Evolutionary conservation across 2,113 vertebrate genomes (phyloP), one percentile per base, ranked within the genome.

Genomic region (Eulacestoma nigropectus): DNA sequence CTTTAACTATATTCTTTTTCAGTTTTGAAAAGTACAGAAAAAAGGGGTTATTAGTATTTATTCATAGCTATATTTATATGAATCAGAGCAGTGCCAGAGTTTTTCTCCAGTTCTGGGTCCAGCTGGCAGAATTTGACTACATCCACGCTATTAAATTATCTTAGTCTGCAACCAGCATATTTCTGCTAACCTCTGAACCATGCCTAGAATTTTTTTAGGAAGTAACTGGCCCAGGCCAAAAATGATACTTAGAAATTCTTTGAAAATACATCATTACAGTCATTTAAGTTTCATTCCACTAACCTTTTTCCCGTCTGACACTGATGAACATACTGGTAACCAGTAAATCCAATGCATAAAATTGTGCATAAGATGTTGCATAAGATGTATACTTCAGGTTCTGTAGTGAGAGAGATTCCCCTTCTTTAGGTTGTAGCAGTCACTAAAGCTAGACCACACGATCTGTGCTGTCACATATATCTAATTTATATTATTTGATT

Each of bases 41-140:
- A 81, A 65, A n/a, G 0, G 1, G 7, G 4, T 13, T 81, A 67
- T 44, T 92, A 87, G 50, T 87, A 91, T 78, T 81, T 81, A 65
- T 95, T 87, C 18, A 25, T 68, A 92, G 39, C 29, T 89, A n/a
- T 50, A 76, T 83, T 63, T 70, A 15, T 76, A 56, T 63, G 63
- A 84, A 92, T 88, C 26, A 64, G 37, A 78, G 25, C 13, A 90
- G 15, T 69, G 50, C 55, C 90, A 88, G 59, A 53, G 6, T 65
- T 87, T 56, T 86, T 69, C 42, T 80, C 37, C 30, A 80, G 11
- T 86, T 96, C 57, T 74, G 63, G 80, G 62, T 83, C 59, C 85
- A 96, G 63, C 79, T 95, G 90, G 79, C 88, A 96, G 82, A 90
- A 80, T 92, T 63, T 86, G n/a, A 73, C 14, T 73, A 30, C 16